Base-by-base conservation (phyloP, 2,797 vertebrate genomes). In the Sebastes hopkinsi region DNA sequence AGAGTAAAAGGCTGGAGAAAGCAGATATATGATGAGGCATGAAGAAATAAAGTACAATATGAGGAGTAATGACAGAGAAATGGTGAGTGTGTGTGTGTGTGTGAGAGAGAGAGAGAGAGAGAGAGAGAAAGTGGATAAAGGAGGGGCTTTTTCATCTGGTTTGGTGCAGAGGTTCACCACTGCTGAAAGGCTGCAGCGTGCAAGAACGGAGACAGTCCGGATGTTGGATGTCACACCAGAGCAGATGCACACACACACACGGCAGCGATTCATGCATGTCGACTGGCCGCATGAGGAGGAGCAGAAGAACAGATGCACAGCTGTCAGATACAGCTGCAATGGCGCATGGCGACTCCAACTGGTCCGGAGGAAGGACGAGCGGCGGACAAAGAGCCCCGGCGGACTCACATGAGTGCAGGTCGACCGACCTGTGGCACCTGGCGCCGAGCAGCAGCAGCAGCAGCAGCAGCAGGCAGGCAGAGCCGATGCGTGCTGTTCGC, bases 121-220 rank as follows among this genome's bases (percentile, higher is more conserved):
- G 62, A 78, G 56, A 67, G 32, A 11, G 72, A 66, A n/a, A n/a
- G 27, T 67, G 16, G 61, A 23, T 20, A 52, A 58, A 89, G 88
- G 90, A 89, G 88, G 91, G 81, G 86, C 87, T 85, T 73, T 77
- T 38, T 38, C 73, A 23, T 90, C 79, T 85, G 87, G 42, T 90
- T 94, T 93, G 89, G 87, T 92, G 93, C 92, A 94, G 91, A 92
- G 89, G 88, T 93, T 92, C 83, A 83, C 75, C 52, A 25, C 66
- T 71, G 88, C 85, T 83, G 87, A 84, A 58, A 87, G 84, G 86
- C 85, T 91, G 90, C 92, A 89, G 82, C 80, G 3, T 62, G 80
- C 59, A 54, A 66, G 83, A 29, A 72, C 71, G 22, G 58, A 83
- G 71, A 69, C 42, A 54, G 77, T 62, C 36, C 56, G 74, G 46